Base-by-base conservation (phyloP, 2,797 vertebrate species). In the Allobates femoralis region DNA sequence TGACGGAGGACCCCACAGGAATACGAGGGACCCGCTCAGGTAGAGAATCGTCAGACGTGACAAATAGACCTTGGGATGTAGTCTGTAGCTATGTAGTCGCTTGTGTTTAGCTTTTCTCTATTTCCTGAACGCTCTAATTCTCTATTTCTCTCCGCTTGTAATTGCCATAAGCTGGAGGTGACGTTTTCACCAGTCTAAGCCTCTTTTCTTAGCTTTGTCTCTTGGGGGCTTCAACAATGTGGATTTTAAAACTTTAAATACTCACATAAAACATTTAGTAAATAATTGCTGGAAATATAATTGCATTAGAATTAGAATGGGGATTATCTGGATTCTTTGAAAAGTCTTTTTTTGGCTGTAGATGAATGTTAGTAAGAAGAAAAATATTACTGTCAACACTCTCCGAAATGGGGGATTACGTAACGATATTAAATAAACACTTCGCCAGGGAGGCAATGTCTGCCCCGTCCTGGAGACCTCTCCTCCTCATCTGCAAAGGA, bases 141-240 rank as follows among this genome's bases (percentile, higher is more conserved):
- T 74, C n/a, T 50, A 14, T 74, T 10, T 26, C 26, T 26, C 12
- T 26, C 46, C 71, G 34, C 11, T 14, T 7, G 71, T 26, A 56
- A 56, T 56, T 32, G 51, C 7, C 2, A 30, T 12, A 55, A 76
- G 26, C 74, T 3, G 16, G 32, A 53, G 28, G 16, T 30, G 26
- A 32, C 56, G 26, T 77, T 74, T 74, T 46, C 2, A 74, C 50
- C 50, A 50, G 37, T 50, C 23, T 74, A 74, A 74, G 71, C 71
- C 19, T 12, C 37, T 5, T 46, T 74, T 15, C 46, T 74, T 74
- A 41, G 26, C 15, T 26, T 26, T n/a, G 34, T 74, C 37, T 74
- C 37, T 50, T 5, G 71, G 41, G 71, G 46, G 71, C 37, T n/a
- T 53, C 6, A 30, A 23, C 53, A 78, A 78, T 34, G 12, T 32